Evolutionary conservation across 2,797 vertebrate species (phyloP).

Genomic region (Lates japonicus): DNA sequence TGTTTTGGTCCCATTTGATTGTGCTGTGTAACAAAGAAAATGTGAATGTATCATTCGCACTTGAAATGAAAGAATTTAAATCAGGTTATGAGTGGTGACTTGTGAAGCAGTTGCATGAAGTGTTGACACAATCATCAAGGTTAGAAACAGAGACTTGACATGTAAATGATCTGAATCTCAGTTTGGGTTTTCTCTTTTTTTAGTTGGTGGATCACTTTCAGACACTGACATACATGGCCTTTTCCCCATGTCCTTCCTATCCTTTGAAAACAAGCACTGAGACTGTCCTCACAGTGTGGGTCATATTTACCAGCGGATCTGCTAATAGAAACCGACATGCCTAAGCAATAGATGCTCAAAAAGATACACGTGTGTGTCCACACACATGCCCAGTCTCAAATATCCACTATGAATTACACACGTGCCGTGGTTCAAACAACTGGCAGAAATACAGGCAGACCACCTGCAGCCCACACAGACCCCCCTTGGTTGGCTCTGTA

Average conservation of each 20-base stretch:
- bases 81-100: neutral
- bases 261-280: neutral
- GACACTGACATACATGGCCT: neutral
- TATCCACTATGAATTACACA: neutral
- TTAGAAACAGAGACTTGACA: neutral
- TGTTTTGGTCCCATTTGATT: slow-evolving; percentile 30
- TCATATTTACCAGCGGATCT: slow-evolving; percentile 4
- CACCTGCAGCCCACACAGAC: slow-evolving; percentile 24
- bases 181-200: neutral
- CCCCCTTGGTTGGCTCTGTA: neutral
- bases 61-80: slow-evolving; percentile 19
- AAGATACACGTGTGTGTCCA: neutral
- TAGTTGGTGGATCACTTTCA: neutral
- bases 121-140: neutral
- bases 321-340: neutral
- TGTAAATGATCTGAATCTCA: slow-evolving; percentile 3
- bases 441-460: slow-evolving; percentile 12
- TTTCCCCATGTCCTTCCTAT: neutral
- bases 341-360: neutral
- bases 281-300: neutral
- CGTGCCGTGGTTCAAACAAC: slow-evolving; percentile 2
- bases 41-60: slow-evolving; percentile 12
- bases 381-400: neutral
- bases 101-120: slow-evolving; percentile 5
- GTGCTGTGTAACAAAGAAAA: slow-evolving; percentile 16